phyloP scores from a whole-genome alignment of 2,113 vertebrate species.

The Indicator maculatus region DNA sequence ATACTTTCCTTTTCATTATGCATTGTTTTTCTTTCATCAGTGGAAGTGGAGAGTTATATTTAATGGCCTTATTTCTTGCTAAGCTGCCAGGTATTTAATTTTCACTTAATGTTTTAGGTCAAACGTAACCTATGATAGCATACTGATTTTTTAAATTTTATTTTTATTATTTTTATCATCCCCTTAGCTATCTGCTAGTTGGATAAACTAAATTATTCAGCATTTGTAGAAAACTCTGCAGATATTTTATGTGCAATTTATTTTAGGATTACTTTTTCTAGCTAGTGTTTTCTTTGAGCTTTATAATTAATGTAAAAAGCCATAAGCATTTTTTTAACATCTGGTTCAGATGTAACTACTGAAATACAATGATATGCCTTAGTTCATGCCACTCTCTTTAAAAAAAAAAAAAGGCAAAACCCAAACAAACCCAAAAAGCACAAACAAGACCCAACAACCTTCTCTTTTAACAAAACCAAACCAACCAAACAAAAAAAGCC shows the following conservation, averaged over 20 bases:
- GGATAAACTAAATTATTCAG: background rate
- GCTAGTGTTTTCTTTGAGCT: background rate
- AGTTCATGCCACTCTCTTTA: background rate
- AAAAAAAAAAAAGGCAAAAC: background rate
- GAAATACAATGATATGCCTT: background rate
- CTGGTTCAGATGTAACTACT: background rate
- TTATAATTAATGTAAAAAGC: background rate
- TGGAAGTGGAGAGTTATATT: background rate
- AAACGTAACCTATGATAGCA: background rate
- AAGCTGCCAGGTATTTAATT: constrained; percentile 3
- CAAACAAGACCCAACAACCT: background rate
- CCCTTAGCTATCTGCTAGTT: background rate
- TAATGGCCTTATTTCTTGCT: background rate
- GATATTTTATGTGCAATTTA: background rate
- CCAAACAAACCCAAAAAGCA: background rate
- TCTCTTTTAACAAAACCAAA: background rate
- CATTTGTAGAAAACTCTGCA: background rate
- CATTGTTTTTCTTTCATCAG: background rate
- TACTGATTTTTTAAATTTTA: background rate
- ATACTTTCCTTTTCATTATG: background rate
- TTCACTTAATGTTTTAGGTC: background rate
- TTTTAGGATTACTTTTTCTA: background rate
- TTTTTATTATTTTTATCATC: background rate
- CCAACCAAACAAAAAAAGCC: background rate
- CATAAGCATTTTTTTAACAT: background rate